A percentile compares a stretch with the other conserved stretches of the same genome.
phyloP scores from a whole-genome alignment of 2,113 vertebrate genomes.

The Euleptes europaea region DNA sequence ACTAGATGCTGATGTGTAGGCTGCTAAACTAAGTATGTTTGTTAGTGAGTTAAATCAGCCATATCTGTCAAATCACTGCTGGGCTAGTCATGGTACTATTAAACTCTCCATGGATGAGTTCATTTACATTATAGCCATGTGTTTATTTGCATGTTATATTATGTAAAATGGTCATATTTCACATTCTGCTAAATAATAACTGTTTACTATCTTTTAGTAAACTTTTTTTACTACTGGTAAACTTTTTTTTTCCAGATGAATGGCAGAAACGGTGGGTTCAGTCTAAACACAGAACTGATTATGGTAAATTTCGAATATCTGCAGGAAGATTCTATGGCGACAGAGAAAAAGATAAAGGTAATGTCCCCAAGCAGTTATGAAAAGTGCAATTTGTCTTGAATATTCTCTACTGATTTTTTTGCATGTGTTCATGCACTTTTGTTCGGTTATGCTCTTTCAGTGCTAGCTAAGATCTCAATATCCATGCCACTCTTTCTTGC shows the following conservation, averaged over 20 bases:
- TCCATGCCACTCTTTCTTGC: background rate
- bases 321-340: conserved; percentile 82
- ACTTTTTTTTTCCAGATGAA: conserved; percentile 25
- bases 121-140: background rate
- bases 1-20: background rate
- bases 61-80: background rate
- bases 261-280: conserved; percentile 79
- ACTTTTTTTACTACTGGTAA: background rate
- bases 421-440: background rate
- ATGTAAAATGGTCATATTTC: background rate
- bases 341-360: conserved; percentile 83
- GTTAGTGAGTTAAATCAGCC: background rate
- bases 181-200: background rate
- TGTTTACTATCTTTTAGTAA: background rate
- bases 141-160: conserved; percentile 2
- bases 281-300: conserved; percentile 81
- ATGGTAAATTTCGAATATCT: conserved; percentile 78
- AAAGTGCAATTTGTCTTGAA: background rate
- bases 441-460: background rate
- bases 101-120: background rate
- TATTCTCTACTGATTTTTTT: background rate
- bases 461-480: background rate
- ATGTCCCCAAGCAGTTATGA: conserved; percentile 11
- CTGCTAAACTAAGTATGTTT: background rate
- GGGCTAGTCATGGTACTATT: background rate